phyloP scores from a whole-genome alignment of 64 coral and sea anemone genomes.

The Hydrozoanthus tunicans region DNA sequence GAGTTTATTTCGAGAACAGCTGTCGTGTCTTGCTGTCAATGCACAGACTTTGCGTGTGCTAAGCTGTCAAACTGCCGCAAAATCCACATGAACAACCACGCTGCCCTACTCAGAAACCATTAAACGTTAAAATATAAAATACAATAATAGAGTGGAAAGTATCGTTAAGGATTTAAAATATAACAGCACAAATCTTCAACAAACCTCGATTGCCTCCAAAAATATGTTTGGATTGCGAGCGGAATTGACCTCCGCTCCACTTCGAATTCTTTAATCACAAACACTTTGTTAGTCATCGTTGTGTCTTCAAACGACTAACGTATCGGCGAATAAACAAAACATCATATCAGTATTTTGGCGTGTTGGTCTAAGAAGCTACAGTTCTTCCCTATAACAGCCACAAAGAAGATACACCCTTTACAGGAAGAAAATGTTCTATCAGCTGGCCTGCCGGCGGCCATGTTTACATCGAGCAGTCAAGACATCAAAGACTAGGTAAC shows the following conservation, averaged over 20 bases:
- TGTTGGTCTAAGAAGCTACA: background rate
- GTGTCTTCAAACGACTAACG: background rate
- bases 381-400: background rate
- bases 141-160: background rate
- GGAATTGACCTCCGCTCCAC: slow-evolving; percentile 90
- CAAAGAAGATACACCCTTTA: background rate
- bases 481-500: background rate
- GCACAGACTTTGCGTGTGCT: background rate
- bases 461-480: slow-evolving; percentile 57
- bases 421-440: slow-evolving; percentile 38
- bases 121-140: background rate
- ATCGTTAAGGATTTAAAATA: background rate
- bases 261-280: slow-evolving; percentile 82
- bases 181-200: background rate
- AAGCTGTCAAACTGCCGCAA: background rate
- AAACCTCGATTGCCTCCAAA: slow-evolving; percentile 98
- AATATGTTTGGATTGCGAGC: slow-evolving; percentile 97
- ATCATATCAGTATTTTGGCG: background rate
- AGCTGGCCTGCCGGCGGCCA: slow-evolving; percentile 68
- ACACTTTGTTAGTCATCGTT: slow-evolving; percentile 70
- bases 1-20: slow-evolving; percentile 19
- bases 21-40: background rate
- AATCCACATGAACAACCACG: background rate
- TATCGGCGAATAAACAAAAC: background rate
- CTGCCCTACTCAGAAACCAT: background rate